These are phyloP conservation scores for Micrastur ruficollis DNA, from an alignment of 2,797 vertebrate species.

Conservation along the genomic window DNA sequence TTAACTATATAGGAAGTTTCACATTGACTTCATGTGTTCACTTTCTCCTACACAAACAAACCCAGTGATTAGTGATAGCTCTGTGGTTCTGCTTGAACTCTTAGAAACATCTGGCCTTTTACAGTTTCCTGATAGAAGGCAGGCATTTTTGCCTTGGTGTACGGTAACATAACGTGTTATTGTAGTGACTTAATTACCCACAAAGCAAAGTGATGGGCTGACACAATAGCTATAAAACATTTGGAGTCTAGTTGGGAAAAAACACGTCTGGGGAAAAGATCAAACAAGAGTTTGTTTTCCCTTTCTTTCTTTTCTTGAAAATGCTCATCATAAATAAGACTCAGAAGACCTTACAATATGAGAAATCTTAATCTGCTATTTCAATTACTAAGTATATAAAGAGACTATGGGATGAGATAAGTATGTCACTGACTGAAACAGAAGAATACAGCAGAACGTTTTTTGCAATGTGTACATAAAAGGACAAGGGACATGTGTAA, in stretches of 20 bases:
- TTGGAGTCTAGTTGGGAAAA: neutral
- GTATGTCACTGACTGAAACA: neutral
- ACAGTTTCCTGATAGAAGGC: neutral
- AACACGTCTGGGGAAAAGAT: neutral
- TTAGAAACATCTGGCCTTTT: constrained; percentile 16
- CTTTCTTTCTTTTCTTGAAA: neutral
- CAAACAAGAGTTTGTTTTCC: neutral
- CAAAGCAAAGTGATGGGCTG: neutral
- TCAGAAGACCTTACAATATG: neutral
- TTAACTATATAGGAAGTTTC: neutral
- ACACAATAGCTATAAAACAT: neutral
- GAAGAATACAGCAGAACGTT: neutral
- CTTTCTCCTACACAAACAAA: neutral
- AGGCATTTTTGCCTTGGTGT: neutral
- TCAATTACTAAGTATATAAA: neutral
- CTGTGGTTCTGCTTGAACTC: neutral
- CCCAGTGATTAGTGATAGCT: neutral
- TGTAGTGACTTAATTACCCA: constrained; percentile 29
- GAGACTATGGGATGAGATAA: neutral
- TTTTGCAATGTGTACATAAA: neutral
- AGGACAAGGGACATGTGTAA: neutral
- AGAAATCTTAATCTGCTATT: neutral
- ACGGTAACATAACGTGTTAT: neutral
- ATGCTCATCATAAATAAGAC: neutral
- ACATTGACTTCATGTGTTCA: neutral